These are phyloP conservation scores for Cairina moschata DNA, from an alignment of 2,113 vertebrate species.

Conservation along the genomic window DNA sequence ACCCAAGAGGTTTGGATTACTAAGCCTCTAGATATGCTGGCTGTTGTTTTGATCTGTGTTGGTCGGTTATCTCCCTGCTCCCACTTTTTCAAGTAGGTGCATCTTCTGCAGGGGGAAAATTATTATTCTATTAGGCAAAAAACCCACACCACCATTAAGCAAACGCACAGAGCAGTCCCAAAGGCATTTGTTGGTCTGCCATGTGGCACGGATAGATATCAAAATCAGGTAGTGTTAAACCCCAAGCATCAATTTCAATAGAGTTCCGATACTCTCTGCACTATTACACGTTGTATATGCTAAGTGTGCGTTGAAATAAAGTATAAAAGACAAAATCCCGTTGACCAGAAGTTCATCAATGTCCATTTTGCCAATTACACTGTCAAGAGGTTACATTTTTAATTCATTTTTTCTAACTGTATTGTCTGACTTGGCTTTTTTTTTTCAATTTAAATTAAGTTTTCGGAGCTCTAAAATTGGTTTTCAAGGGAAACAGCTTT, in stretches of 20 bases:
- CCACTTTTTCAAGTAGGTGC: no score
- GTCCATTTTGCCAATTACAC: neutral
- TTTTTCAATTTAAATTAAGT: neutral
- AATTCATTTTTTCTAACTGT: neutral
- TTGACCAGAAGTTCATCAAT: neutral
- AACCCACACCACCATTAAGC: neutral
- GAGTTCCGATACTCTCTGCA: neutral
- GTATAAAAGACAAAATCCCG: neutral
- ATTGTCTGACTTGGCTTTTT: neutral
- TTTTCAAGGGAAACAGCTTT: neutral
- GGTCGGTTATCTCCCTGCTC: no score
- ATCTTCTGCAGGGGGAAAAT: no score
- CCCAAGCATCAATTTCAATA: neutral
- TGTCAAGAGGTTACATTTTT: neutral
- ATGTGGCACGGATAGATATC: neutral
- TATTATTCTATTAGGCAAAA: neutral
- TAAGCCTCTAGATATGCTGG: no score
- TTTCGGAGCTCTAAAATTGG: neutral
- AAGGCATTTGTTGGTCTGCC: neutral
- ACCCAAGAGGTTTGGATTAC: no score
- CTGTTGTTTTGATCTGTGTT: no score
- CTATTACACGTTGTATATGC: neutral
- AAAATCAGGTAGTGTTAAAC: neutral
- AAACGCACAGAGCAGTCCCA: neutral
- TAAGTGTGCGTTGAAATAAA: neutral